Percentiles rank a stretch among this genome's conserved stretches.
Conservation (phyloP, 2,888 invertebrate species). For the Drosophila nr. medialis region DNA sequence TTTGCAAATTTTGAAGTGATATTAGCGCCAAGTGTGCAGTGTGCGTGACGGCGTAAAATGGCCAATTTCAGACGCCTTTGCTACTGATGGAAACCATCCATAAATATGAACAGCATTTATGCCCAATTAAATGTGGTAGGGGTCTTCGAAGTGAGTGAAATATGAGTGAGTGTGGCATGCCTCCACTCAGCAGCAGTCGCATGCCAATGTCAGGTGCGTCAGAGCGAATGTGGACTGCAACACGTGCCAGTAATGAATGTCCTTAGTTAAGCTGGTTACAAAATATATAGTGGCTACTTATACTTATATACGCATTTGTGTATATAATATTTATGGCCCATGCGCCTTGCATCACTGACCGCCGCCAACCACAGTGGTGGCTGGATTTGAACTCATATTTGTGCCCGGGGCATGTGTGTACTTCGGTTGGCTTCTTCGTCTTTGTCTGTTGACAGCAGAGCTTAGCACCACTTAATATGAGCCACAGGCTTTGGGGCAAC, state of each 20-base stretch:
- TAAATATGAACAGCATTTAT: constrained; percentile 63
- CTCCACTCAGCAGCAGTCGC: neutral
- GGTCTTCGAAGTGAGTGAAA: constrained; percentile 38
- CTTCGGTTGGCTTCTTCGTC: neutral
- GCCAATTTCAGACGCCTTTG: constrained; percentile 43
- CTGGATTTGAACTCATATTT: constrained; percentile 19
- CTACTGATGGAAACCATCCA: constrained; percentile 69
- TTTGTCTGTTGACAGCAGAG: constrained; percentile 61
- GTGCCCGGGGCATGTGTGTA: neutral
- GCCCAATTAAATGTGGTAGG: constrained; percentile 66
- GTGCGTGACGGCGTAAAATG: constrained; percentile 41
- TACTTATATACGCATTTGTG: neutral
- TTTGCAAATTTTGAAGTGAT: neutral
- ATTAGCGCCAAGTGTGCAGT: constrained; percentile 10
- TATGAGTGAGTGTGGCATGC: constrained; percentile 51
- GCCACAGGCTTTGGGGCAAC: constrained; percentile 64
- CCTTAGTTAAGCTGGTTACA: constrained; percentile 19
- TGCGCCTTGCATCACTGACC: constrained; percentile 25
- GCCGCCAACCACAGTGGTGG: neutral
- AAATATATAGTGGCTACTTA: constrained; percentile 25
- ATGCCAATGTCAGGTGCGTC: constrained; percentile 39
- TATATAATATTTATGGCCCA: constrained; percentile 56
- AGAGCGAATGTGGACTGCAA: constrained; percentile 14
- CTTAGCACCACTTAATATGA: constrained; percentile 75
- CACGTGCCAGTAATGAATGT: constrained; percentile 25